These are phyloP conservation scores for Caenorhabditis tropicalis DNA, from an alignment of 1,140 invertebrate species.

Conservation along the genomic window DNA sequence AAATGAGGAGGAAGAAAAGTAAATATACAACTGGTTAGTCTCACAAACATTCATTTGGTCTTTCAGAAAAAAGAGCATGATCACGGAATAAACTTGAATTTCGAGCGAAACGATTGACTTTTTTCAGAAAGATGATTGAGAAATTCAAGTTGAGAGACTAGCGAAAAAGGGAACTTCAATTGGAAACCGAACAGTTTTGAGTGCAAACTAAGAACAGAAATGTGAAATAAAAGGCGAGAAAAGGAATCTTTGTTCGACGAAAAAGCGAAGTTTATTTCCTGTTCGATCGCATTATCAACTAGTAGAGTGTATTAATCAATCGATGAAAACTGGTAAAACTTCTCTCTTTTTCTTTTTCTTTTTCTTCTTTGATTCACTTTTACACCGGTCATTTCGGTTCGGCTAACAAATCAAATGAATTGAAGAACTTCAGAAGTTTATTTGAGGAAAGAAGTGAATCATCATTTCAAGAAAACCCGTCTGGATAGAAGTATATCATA, in stretches of 20 bases:
- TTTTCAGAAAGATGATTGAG: too few relatives aligned
- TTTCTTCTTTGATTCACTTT: background rate
- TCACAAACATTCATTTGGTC: background rate
- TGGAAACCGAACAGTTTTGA: too few relatives aligned
- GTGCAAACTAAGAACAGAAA: background rate
- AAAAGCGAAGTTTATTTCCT: slow-evolving; percentile 25
- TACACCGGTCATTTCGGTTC: background rate
- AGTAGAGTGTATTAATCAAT: slow-evolving; percentile 1
- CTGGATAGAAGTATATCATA: background rate
- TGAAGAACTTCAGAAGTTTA: background rate
- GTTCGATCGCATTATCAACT: background rate
- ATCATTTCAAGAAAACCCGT: background rate
- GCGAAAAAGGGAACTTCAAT: background rate
- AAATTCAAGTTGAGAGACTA: too few relatives aligned
- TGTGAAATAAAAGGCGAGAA: background rate
- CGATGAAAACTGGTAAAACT: background rate
- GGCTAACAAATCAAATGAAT: background rate
- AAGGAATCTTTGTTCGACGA: slow-evolving; percentile 29
- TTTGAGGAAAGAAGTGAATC: background rate
- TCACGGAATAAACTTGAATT: background rate
- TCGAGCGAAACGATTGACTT: too few relatives aligned
- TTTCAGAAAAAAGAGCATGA: background rate
- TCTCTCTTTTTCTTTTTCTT: background rate
- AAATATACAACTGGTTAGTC: background rate
- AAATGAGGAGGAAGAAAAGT: background rate